These are phyloP conservation scores for Siderastrea siderea DNA, from an alignment of 92 coral and sea anemone species.

Conservation along the genomic window DNA sequence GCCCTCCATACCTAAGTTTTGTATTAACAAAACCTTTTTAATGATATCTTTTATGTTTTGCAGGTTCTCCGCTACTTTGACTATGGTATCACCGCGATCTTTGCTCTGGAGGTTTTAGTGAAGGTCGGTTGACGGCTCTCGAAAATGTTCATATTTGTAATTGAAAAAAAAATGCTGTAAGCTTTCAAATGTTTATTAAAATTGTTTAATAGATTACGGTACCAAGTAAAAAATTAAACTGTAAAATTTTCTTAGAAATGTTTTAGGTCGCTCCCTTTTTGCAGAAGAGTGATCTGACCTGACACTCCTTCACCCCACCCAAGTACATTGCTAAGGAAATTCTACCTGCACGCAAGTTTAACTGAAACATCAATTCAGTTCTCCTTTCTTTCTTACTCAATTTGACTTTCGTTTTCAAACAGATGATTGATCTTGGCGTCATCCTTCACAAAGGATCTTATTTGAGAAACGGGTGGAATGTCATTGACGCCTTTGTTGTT, in stretches of 20 bases:
- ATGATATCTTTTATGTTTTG: neutral
- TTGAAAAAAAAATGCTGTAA: no score
- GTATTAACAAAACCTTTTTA: neutral
- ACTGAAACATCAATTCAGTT: neutral
- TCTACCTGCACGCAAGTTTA: no score
- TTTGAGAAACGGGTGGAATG: conserved; percentile 94
- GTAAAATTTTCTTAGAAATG: no score
- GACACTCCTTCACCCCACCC: no score
- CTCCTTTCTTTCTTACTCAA: neutral
- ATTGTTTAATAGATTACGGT: no score
- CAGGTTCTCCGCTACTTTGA: conserved; percentile 93
- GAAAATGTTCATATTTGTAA: neutral
- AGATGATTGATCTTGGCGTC: conserved; percentile 98
- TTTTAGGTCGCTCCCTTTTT: no score
- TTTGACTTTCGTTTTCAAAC: neutral
- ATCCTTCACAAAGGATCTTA: conserved; percentile 98
- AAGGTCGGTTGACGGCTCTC: conserved; percentile 67
- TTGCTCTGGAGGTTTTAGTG: conserved; percentile 90
- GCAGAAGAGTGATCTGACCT: no score
- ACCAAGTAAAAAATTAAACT: no score
- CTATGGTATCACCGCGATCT: conserved; percentile 89
- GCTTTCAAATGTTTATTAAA: no score
- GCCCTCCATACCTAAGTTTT: neutral
- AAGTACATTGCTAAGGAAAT: no score
- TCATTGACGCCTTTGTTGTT: conserved; percentile 97